A percentile compares a stretch with the other conserved stretches of the same genome.
These are phyloP conservation scores for Lepidurus apus DNA, from an alignment of 1,140 invertebrate genomes.

Conservation along the genomic window DNA sequence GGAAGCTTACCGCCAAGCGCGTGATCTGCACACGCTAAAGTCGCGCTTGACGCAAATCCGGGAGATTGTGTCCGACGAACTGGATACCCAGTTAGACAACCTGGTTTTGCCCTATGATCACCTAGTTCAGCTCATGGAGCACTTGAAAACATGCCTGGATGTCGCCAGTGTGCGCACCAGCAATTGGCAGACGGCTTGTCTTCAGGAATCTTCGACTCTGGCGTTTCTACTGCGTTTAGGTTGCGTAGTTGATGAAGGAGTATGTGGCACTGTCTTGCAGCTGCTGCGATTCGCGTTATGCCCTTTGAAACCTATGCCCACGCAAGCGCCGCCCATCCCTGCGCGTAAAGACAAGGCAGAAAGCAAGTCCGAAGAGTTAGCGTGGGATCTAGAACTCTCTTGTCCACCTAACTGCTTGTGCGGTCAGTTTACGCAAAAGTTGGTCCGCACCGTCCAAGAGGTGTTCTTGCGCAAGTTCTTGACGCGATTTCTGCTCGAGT, in stretches of 20 bases:
- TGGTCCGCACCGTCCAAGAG: constrained; percentile 30
- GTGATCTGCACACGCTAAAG: constrained; percentile 76
- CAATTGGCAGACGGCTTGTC: constrained; percentile 93
- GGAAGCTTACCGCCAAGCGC: constrained; percentile 86
- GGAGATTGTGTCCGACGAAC: constrained; percentile 44
- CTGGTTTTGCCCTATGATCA: constrained; percentile 71
- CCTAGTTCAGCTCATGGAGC: constrained; percentile 86
- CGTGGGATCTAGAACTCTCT: constrained; percentile 35
- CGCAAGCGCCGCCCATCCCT: constrained; percentile 31
- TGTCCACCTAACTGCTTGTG: constrained; percentile 29
- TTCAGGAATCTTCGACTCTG: constrained; percentile 65
- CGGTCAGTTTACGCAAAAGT: constrained; percentile 34
- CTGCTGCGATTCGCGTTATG: constrained; percentile 82
- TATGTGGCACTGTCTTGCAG: constrained; percentile 84
- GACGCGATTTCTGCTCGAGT: constrained; percentile 84
- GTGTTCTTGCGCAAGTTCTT: constrained; percentile 60
- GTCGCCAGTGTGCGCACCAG: constrained; percentile 82
- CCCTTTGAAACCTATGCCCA: constrained; percentile 38
- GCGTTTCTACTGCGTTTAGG: constrained; percentile 71
- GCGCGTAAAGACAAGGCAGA: constrained; percentile 35
- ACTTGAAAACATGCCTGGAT: constrained; percentile 88
- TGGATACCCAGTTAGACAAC: constrained; percentile 38
- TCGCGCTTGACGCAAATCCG: constrained; percentile 43
- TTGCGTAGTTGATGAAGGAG: constrained; percentile 83
- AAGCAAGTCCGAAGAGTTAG: constrained; percentile 43